phyloP scores from a whole-genome alignment of 2,888 invertebrate genomes.

The Lysandra bellargus region DNA sequence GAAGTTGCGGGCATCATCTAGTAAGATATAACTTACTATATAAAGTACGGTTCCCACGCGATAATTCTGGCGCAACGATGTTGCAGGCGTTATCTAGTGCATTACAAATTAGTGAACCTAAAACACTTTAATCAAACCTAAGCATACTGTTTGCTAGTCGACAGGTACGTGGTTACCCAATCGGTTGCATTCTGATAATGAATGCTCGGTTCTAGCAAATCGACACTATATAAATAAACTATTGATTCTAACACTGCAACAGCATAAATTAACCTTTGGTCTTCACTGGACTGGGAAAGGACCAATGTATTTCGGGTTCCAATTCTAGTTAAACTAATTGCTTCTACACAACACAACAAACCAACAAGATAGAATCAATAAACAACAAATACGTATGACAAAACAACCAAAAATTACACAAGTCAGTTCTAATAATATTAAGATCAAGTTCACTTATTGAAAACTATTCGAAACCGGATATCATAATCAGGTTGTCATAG shows the following conservation, averaged over 20 bases:
- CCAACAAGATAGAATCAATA: background rate
- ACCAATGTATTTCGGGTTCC: background rate
- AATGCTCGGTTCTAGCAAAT: background rate
- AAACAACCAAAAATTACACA: too few relatives aligned
- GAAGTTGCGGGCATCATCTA: too few relatives aligned
- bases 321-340: constrained; percentile 2
- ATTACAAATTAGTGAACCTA: too few relatives aligned
- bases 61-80: too few relatives aligned
- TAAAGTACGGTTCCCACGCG: too few relatives aligned
- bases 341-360: background rate
- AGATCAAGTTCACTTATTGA: too few relatives aligned
- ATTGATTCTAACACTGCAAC: constrained; percentile 1
- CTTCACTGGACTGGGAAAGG: background rate
- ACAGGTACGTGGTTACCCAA: background rate
- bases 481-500: too few relatives aligned
- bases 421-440: too few relatives aligned
- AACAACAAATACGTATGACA: background rate
- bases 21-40: too few relatives aligned
- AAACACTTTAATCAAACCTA: background rate
- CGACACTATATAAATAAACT: constrained; percentile 1
- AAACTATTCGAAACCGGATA: too few relatives aligned
- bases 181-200: background rate
- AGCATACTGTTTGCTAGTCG: background rate
- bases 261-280: background rate
- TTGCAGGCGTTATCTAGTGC: too few relatives aligned